Conservation (phyloP, 2,113 vertebrate species). For the Coturnix japonica region DNA sequence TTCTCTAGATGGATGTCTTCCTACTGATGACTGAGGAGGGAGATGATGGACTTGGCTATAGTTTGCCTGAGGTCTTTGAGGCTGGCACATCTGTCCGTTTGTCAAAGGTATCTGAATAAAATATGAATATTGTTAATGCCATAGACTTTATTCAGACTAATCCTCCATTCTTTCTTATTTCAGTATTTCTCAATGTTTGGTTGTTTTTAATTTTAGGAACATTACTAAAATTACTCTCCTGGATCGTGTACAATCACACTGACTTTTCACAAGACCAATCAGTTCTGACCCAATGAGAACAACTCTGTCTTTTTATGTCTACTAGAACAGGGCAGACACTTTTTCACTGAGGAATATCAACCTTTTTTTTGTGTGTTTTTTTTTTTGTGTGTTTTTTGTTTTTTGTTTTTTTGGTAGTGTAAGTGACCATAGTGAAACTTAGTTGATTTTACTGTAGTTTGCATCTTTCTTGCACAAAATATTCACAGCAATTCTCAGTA, state of each 20-base stretch:
- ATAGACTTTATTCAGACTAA: not conserved
- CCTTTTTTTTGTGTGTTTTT: not conserved
- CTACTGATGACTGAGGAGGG: conserved; percentile 82
- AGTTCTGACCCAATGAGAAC: not conserved
- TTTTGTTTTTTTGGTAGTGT: not conserved
- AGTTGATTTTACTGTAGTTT: not conserved
- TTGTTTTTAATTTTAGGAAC: not conserved
- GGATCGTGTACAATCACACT: not conserved
- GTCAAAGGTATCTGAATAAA: conserved; percentile 91
- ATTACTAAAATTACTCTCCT: not conserved
- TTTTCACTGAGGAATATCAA: not conserved
- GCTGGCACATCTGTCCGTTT: conserved; percentile 92
- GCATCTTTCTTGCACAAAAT: not conserved
- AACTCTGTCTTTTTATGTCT: not conserved
- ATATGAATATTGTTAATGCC: conserved; percentile 26
- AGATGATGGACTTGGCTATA: conserved; percentile 83
- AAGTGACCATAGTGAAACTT: not conserved
- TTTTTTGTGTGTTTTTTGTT: not conserved
- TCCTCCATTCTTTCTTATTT: not conserved
- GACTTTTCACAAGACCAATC: not conserved
- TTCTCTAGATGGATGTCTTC: conserved; percentile 93
- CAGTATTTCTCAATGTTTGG: not conserved
- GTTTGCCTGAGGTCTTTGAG: conserved; percentile 85
- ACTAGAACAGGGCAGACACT: not conserved
- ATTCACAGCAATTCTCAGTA: not conserved